Base-by-base conservation (phyloP, 1,140 invertebrate species). In the Brachionus koreanus region DNA sequence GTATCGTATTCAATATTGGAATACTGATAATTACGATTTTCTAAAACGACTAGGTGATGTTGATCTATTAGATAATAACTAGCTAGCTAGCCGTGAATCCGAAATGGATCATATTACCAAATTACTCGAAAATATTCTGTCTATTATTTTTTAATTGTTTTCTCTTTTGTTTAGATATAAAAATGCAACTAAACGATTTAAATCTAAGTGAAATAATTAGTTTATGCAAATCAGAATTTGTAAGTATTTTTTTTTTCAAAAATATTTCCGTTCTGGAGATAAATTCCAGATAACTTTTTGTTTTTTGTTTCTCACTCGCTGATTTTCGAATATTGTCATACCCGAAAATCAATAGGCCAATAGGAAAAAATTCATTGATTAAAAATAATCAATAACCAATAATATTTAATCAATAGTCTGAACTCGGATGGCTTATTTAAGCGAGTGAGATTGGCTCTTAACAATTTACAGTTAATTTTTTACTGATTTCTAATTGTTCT, bases 171-270 rank as follows among this genome's bases (percentile, higher is more conserved):
- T 25, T 33, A 74, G 25, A 74, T 74, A 25, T 74, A 74, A 74
- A 33, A 74, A 74, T 46, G 42, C 39, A 74, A 46, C 25, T 74
- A n/a, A 43, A 74, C 23, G 69, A 74, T 13, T 46, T 74, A 19
- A 74, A 74, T 25, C 9, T 74, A 5, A 74, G 42, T 39, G 69
- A 74, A 74, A 19, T 74, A 74, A 46, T 74, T 46, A 74, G 39
- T 74, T 74, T 74, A 74, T 74, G 69, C 69, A 74, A 74, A 74
- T 74, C 69, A 74, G 39, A 74, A 46, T n/a, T 74, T 74, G 69
- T 74, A 74, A 74, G 69, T 74, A 74, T 74, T 13, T 74, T 29
- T 16, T 46, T 25, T 46, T 43, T 46, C 13, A 46, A 1, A 69
- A 69, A 43, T 72, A 72, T 72, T 72, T 72, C 67, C 67, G 67